phyloP scores from a whole-genome alignment of 2,888 invertebrate genomes.

The Drosophila phalerata region DNA sequence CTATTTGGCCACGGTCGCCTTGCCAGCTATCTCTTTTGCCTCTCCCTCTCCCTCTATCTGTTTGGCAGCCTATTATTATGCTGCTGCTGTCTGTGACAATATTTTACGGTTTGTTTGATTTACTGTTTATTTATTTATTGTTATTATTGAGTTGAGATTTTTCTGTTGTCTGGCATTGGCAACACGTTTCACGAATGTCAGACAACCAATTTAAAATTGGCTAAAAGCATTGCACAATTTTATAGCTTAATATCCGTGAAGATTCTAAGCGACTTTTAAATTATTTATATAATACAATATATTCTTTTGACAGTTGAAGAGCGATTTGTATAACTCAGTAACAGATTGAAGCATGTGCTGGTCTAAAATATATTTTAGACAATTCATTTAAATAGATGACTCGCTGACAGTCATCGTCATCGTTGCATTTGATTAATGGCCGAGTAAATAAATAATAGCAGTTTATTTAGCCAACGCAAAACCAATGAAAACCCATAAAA shows the following conservation, averaged over 20 bases:
- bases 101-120: conserved; percentile 62
- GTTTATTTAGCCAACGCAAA: conserved; percentile 59
- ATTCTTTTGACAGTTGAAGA: neutral
- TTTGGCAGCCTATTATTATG: conserved; percentile 53
- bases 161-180: conserved; percentile 35
- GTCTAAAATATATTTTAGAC: conserved; percentile 21
- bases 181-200: conserved; percentile 27
- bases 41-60: neutral
- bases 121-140: conserved; percentile 63
- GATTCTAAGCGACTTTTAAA: neutral
- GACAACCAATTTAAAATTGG: conserved; percentile 10
- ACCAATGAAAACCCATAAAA: conserved; percentile 44
- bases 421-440: conserved; percentile 69
- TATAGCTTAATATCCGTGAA: conserved; percentile 17
- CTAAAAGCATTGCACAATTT: conserved; percentile 19
- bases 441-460: conserved; percentile 66
- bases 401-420: conserved; percentile 35
- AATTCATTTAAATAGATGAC: conserved; percentile 35
- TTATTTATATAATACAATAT: neutral
- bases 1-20: conserved; percentile 36
- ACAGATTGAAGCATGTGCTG: no score
- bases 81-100: conserved; percentile 61
- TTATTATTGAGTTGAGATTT: conserved; percentile 60
- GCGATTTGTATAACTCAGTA: neutral
- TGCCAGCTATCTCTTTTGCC: conserved; percentile 23